Percentiles rank a stretch among this genome's conserved stretches.
Evolutionary conservation across 2,797 vertebrate genomes (phyloP).

Genomic region (Saxicola maurus): DNA sequence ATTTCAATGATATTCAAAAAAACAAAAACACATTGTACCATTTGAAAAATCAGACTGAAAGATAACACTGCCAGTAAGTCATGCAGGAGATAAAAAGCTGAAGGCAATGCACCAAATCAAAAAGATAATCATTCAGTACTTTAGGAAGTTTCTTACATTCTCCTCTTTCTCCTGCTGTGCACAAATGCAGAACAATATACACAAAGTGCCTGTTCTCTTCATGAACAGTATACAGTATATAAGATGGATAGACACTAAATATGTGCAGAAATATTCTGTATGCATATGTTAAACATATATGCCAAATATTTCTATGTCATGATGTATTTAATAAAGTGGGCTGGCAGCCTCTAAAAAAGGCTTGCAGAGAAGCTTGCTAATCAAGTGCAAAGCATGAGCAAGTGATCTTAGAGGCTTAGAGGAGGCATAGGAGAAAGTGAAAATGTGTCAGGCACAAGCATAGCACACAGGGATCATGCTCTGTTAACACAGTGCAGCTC

Average conservation of each 20-base stretch:
- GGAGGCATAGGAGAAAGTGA: neutral
- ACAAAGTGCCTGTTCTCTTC: neutral
- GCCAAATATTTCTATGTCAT: neutral
- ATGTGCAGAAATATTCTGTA: neutral
- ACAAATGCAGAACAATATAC: neutral
- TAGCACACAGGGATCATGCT: neutral
- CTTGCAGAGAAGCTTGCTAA: neutral
- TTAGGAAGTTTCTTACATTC: neutral
- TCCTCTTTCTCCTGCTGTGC: neutral
- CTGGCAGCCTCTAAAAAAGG: neutral
- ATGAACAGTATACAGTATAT: neutral
- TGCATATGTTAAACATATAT: neutral
- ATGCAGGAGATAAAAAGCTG: constrained; percentile 13
- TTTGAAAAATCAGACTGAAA: constrained; percentile 51
- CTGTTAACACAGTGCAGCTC: neutral
- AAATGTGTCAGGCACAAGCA: neutral
- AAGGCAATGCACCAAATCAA: constrained; percentile 5
- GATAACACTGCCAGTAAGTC: constrained; percentile 18
- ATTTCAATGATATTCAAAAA: neutral
- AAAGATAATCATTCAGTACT: constrained; percentile 17
- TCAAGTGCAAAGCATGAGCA: neutral
- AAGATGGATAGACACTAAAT: neutral
- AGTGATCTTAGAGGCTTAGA: neutral
- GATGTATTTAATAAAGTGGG: neutral
- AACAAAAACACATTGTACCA: neutral